A percentile compares a stretch with the other conserved stretches of the same genome.
These are phyloP conservation scores for Axea sp. DNA, from an alignment of 2,888 invertebrate species.

Conservation along the genomic window DNA sequence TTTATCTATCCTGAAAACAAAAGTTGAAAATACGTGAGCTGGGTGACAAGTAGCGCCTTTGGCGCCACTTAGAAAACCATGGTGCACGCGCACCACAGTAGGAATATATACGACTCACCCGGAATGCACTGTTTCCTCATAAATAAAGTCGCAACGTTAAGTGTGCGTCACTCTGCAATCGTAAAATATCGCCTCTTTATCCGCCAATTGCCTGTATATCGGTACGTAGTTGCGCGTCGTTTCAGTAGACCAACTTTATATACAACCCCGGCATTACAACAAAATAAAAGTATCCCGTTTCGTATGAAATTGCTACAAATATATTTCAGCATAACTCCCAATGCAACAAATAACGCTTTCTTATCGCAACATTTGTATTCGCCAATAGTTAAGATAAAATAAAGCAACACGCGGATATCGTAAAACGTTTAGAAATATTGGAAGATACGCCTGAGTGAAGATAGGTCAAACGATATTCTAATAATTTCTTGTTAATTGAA, in stretches of 20 bases:
- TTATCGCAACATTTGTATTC: constrained; percentile 43
- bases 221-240: constrained; percentile 26
- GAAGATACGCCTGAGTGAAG: too few relatives aligned
- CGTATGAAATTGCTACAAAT: constrained; percentile 43
- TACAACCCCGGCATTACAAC: not conserved
- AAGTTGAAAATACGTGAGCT: constrained; percentile 47
- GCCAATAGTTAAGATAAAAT: constrained; percentile 28
- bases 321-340: constrained; percentile 35
- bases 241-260: constrained; percentile 31
- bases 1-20: constrained; percentile 48
- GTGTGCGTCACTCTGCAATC: constrained; percentile 50
- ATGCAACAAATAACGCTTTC: constrained; percentile 38
- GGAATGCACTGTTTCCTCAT: constrained; percentile 49
- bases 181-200: constrained; percentile 57
- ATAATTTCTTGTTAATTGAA: too few relatives aligned
- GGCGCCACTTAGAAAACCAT: constrained; percentile 45
- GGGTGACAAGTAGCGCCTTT: constrained; percentile 51
- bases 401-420: too few relatives aligned
- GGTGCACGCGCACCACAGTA: constrained; percentile 22
- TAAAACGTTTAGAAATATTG: too few relatives aligned
- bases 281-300: constrained; percentile 41
- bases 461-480: too few relatives aligned
- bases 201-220: constrained; percentile 54
- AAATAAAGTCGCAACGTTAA: constrained; percentile 52
- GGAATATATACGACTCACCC: constrained; percentile 19